Evolutionary conservation across 2,113 vertebrate genomes (phyloP), one percentile per base, ranked within the genome.

Genomic region (Neogale vison): DNA sequence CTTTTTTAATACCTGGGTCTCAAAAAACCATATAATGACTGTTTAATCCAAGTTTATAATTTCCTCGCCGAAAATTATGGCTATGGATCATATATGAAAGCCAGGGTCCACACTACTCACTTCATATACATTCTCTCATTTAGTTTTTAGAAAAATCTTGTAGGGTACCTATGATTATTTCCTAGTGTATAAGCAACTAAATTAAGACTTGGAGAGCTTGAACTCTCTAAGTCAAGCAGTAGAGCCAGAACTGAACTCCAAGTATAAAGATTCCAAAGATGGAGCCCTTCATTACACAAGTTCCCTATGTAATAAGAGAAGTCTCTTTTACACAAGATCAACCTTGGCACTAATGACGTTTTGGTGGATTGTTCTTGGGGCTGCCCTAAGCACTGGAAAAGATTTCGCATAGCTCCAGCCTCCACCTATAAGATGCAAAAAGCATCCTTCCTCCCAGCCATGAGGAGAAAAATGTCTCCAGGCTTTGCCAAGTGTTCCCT

Each of bases 311-410:
- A 26, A 20, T 7, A 55, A 59, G 29, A 72, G 14, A n/a, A 47
- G 23, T n/a, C 17, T 67, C 12, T 90, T 88, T 29, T 6, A 61
- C 8, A 61, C 21, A 71, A 31, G 11, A 17, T 42, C 24, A 67
- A 45, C 11, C 24, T 71, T 52, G 72, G 7, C 2, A 14, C 13
- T 26, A 13, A 0, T 29, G 2, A 55, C 18, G 29, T 63, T 69
- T 24, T 79, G 34, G 6, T 57, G 31, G 23, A 45, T 82, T 82
- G 67, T 50, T n/a, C 12, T 24, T 34, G 6, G 15, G 0, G 2
- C 6, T 45, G 1, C 10, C 1, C 26, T 76, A 8, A 34, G 20
- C 12, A 74, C 1, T 36, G 26, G 1, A 2, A 34, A 26, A 10
- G 6, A 15, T 8, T 76, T 23, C 81, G 42, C 5, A n/a, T 6